A percentile compares a stretch with the other conserved stretches of the same genome.
Conservation (phyloP, 2,113 vertebrate genomes). For the Datnioides undecimradiatus region DNA sequence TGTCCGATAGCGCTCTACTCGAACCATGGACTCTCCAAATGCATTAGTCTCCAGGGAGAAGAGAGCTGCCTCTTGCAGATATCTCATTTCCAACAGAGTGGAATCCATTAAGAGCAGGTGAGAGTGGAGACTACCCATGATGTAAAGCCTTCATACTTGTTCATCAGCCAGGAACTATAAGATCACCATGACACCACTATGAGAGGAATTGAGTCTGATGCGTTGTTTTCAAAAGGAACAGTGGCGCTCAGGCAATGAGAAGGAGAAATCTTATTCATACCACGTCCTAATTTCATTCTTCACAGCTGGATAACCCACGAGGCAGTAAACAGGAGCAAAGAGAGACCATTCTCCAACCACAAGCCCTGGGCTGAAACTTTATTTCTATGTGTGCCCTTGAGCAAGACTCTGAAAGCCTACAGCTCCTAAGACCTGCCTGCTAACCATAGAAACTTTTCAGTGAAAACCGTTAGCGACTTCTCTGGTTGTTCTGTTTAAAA, state of each 20-base stretch:
- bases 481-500: not conserved
- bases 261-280: not conserved
- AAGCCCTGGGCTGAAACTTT: not conserved
- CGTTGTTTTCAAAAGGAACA: not conserved
- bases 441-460: not conserved
- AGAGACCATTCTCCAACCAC: not conserved
- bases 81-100: slow-evolving; percentile 67
- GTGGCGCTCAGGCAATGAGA: not conserved
- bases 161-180: slow-evolving; percentile 2
- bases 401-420: not conserved
- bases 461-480: not conserved
- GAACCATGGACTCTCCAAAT: slow-evolving; percentile 56
- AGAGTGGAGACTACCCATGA: slow-evolving; percentile 6
- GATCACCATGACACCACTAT: slow-evolving; percentile 12
- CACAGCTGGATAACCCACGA: not conserved
- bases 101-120: slow-evolving; percentile 68
- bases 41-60: slow-evolving; percentile 65
- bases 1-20: slow-evolving; percentile 53
- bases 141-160: slow-evolving; percentile 16
- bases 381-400: not conserved
- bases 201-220: not conserved
- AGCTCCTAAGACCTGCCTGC: not conserved
- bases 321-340: not conserved
- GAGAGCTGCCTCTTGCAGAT: slow-evolving; percentile 53
- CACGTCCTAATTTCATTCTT: not conserved